Evolutionary conservation across 2,797 vertebrate species (phyloP), one percentile per base, ranked within the genome.

Genomic region (Salmo trutta): DNA sequence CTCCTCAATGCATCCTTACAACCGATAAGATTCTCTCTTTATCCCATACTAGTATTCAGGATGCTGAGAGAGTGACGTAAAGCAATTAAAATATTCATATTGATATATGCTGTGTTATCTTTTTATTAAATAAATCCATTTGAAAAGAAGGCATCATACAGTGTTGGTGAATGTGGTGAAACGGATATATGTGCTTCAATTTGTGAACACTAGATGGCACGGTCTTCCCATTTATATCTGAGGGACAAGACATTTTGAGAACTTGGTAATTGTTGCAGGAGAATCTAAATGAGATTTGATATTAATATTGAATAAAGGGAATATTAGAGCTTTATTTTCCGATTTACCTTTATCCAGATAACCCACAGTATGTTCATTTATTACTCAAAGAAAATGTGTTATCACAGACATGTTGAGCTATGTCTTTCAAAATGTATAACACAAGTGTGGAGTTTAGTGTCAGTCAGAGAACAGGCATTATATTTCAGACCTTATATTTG

Each of bases 1-100:
- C 0, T 98, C 98, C 4, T 97, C 97, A 59, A 96, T 99, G 95
- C 98, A 99, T 87, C 98, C 98, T 0, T 99, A 99, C 85, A 97
- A 95, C 90, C 93, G 98, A 90, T 99, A 93, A 98, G 66, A 41
- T 59, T 36, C 27, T 14, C 5, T 0, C 21, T 54, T 27, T 69
- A 27, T 33, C 10, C 41, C 10, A 12, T 59, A 24, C 54, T 21
- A 51, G 17, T 5, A 15, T 5, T 75, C 36, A 51, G 31, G 24
- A 64, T 10, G 62, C 41, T 3, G 47, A 71, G 75, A 14, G 73
- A 79, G 78, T 78, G 83, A 5, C 4, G 8, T 6, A 53, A 21
- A n/a, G 2, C 21, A 21, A 24, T 3, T 16, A 19, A 3, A 14
- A 53, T 31, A 56, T 27, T 54, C 8, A 21, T 73, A 19, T 68